Evolutionary conservation across 2,113 vertebrate genomes (phyloP), one percentile per base, ranked within the genome.

Genomic region (Kobus ellipsiprymnus): DNA sequence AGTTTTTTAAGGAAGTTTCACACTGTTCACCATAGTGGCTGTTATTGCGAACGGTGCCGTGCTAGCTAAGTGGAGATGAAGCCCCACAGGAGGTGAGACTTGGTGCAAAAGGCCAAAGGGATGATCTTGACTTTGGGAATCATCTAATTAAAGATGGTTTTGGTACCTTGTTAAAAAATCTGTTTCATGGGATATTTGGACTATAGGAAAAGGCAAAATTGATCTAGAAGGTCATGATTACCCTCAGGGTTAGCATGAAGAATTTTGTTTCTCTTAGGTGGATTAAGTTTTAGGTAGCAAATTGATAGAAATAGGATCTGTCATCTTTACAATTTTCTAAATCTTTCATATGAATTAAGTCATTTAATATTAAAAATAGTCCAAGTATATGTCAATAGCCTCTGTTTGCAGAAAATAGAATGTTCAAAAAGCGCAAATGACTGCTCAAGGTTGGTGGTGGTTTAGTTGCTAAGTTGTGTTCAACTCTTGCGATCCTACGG

Each of bases 341-440:
- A 40, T 80, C 1, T 77, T 87, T 87, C 7, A 88, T 83, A 57
- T 85, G 40, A 86, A 60, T 78, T 74, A 82, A 25, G 13, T 36
- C 13, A 78, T 52, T 77, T 54, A 52, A 52, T 64, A 36, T 95
- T 21, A 87, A 44, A 90, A 54, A n/a, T 54, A 29, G 2, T 52
- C 21, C 92, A 84, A 93, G 29, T 29, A 74, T 50, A 30, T 52
- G 29, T 46, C 16, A 91, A 33, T 78, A 83, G 29, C 5, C 25
- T 97, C 50, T 55, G 88, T 87, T 80, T 94, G 11, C 44, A 78
- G 10, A 84, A 89, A 83, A 48, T 82, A 29, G 85, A 82, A 77
- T 50, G 4, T 94, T 96, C 12, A 67, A 92, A 74, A n/a, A 87
- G 5, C 48, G 3, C 1, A 3, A 33, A 2, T 30, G 55, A 29